Conservation (phyloP, 2,113 vertebrate species). For the Cyprinus carpio region DNA sequence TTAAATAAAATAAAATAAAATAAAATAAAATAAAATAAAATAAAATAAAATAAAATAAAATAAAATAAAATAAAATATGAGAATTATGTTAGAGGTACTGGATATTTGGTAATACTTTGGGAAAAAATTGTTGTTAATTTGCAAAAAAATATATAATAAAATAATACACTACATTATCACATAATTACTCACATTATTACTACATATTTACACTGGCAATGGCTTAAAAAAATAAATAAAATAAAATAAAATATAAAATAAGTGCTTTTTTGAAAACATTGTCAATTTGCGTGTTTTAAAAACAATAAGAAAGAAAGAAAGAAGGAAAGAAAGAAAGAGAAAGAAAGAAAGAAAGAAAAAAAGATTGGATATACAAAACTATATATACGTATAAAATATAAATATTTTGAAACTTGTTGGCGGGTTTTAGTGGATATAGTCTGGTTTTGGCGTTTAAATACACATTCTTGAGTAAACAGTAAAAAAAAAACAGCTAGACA, state of each 20-base stretch:
- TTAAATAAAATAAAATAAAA: too few relatives aligned
- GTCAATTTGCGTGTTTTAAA: background rate
- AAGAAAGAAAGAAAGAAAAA: too few relatives aligned
- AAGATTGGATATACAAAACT: too few relatives aligned
- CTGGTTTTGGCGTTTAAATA: background rate
- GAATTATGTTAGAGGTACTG: background rate
- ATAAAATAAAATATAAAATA: too few relatives aligned
- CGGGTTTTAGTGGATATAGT: background rate
- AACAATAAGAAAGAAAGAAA: too few relatives aligned
- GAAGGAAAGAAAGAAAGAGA: too few relatives aligned
- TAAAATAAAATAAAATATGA: background rate
- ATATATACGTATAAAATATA: too few relatives aligned
- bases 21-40: background rate
- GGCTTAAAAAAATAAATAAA: background rate
- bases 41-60: background rate
- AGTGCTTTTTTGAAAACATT: background rate
- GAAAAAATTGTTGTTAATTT: too few relatives aligned
- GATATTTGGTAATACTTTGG: background rate
- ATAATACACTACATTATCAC: too few relatives aligned
- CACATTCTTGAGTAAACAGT: background rate
- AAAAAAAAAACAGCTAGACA: background rate
- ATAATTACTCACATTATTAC: too few relatives aligned
- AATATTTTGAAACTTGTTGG: background rate
- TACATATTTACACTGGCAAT: too few relatives aligned
- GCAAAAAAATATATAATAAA: background rate